Evolutionary conservation across 2,888 invertebrate genomes (phyloP).

Genomic region (Mycalesis mineus): DNA sequence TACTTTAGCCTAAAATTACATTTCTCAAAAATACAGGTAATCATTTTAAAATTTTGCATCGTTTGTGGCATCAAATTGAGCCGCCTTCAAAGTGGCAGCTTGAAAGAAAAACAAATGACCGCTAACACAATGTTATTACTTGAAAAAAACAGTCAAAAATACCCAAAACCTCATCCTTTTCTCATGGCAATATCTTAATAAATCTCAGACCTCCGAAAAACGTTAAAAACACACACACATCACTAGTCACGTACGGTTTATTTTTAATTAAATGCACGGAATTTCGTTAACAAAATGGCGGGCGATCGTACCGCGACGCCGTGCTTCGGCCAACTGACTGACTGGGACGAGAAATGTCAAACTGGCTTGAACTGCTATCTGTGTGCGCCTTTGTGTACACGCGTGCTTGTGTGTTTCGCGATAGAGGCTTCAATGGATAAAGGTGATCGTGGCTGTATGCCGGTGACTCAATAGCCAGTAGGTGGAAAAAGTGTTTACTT

Average conservation of each 20-base stretch:
- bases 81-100: constrained; percentile 41
- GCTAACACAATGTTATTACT: constrained; percentile 43
- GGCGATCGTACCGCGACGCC: constrained; percentile 66
- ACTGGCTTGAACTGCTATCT: constrained; percentile 51
- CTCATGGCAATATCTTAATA: constrained; percentile 11
- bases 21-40: constrained; percentile 50
- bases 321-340: constrained; percentile 75
- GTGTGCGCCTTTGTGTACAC: constrained; percentile 43
- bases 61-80: constrained; percentile 39
- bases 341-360: constrained; percentile 66
- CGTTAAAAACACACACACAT: constrained; percentile 51
- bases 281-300: constrained; percentile 60
- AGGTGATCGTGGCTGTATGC: constrained; percentile 29
- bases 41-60: constrained; percentile 68
- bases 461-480: constrained; percentile 51
- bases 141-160: constrained; percentile 44
- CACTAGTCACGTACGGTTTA: constrained; percentile 65
- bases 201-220: constrained; percentile 40
- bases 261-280: constrained; percentile 56
- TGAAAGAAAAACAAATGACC: constrained; percentile 45
- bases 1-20: not conserved
- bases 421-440: constrained; percentile 63
- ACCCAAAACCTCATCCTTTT: constrained; percentile 48
- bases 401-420: constrained; percentile 29
- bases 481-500: constrained; percentile 43